Conservation (phyloP, 2,797 vertebrate species). For the Vespertilio murinus region DNA sequence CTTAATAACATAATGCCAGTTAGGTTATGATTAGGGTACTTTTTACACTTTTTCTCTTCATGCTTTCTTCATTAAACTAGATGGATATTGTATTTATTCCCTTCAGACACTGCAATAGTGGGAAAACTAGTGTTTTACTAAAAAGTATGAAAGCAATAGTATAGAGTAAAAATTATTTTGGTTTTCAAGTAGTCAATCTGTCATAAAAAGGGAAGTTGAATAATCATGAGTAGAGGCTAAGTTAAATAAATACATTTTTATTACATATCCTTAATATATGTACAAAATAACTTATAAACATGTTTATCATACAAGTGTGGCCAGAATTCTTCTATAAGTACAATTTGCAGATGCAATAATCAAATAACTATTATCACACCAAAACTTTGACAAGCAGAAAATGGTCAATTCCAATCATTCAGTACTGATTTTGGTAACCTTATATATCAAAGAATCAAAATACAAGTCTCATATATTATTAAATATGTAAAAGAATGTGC, state of each 20-base stretch:
- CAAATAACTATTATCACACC: not conserved
- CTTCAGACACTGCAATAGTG: not conserved
- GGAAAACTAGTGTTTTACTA: conserved; percentile 17
- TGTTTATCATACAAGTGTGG: not conserved
- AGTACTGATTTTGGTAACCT: conserved; percentile 16
- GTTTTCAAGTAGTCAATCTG: conserved; percentile 19
- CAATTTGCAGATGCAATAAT: conserved; percentile 37
- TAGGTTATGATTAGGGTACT: not conserved
- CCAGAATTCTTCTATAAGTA: not conserved
- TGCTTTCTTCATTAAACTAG: not conserved
- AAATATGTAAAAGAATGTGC: conserved; percentile 37
- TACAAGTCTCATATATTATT: conserved; percentile 9
- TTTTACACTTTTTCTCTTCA: not conserved
- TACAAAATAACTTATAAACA: conserved; percentile 36
- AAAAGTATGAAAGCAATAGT: not conserved
- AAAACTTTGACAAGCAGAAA: conserved; percentile 32
- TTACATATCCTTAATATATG: conserved; percentile 19
- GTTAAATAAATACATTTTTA: conserved; percentile 1
- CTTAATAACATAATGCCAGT: not conserved
- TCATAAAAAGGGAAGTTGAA: not conserved
- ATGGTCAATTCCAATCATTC: not conserved
- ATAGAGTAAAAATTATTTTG: conserved; percentile 30
- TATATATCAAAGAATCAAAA: conserved; percentile 25
- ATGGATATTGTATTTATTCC: not conserved
- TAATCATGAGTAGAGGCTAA: not conserved